Evolutionary conservation across 92 coral and sea anemone genomes (phyloP).

Genomic region (Parazoanthus darwini): DNA sequence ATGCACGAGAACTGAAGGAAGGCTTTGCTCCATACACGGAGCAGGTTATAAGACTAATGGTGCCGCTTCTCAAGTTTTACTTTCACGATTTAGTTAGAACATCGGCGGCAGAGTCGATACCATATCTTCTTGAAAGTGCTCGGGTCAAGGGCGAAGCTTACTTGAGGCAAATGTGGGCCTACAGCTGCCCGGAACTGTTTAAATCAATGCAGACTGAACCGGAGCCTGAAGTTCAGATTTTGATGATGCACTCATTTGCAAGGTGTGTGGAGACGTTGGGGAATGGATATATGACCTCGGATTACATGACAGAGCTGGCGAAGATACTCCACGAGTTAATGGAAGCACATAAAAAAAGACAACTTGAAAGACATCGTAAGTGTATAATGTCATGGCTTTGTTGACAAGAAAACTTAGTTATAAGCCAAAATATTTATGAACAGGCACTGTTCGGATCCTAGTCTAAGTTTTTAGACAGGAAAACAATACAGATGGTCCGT

Average conservation of each 20-base stretch:
- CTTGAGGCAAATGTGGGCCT: conserved; percentile 98
- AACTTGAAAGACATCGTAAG: conserved; percentile 94
- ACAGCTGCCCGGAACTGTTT: conserved; percentile 84
- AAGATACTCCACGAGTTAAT: conserved; percentile 82
- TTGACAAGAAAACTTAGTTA: no score
- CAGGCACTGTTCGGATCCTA: no score
- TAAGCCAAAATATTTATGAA: no score
- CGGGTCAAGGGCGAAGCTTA: conserved; percentile 93
- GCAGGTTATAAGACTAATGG: conserved; percentile 93
- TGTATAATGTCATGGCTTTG: background rate
- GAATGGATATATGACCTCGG: conserved; percentile 78
- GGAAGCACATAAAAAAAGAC: conserved; percentile 83
- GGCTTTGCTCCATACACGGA: conserved; percentile 95
- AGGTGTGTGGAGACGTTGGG: conserved; percentile 97
- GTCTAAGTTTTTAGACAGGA: no score
- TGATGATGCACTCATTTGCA: conserved; percentile 90
- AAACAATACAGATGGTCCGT: no score
- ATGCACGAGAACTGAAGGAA: conserved; percentile 94
- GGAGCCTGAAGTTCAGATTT: conserved; percentile 94
- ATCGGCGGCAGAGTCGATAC: conserved; percentile 95
- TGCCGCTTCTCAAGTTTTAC: conserved; percentile 91
- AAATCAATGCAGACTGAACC: conserved; percentile 93
- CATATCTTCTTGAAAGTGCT: conserved; percentile 84
- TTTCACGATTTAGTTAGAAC: conserved; percentile 98
- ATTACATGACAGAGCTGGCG: conserved; percentile 77